Conservation (phyloP, 2,113 vertebrate species). For the Oenanthe oenanthe region DNA sequence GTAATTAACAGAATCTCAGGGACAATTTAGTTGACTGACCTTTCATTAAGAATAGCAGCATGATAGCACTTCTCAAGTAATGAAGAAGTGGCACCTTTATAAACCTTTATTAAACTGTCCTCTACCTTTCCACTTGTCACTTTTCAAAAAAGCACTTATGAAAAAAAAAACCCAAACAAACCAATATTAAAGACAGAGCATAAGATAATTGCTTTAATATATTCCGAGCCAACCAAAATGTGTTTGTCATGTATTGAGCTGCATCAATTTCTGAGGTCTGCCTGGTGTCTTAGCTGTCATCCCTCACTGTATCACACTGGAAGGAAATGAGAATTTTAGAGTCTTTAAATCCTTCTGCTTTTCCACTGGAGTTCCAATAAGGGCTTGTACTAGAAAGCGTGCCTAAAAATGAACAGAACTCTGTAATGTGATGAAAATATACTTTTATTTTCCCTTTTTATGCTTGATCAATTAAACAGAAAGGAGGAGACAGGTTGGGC, state of each 20-base stretch:
- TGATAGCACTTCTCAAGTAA: not conserved
- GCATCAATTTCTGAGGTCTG: not conserved
- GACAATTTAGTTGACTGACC: slow-evolving; percentile 1
- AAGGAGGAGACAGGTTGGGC: not conserved
- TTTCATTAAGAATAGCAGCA: not conserved
- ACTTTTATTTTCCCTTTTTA: not conserved
- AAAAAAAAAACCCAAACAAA: not conserved
- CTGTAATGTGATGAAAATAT: not conserved
- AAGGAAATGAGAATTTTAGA: not conserved
- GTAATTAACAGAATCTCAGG: slow-evolving; percentile 1
- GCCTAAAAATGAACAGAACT: not conserved
- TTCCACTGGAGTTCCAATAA: not conserved
- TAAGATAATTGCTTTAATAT: not conserved
- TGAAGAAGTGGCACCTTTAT: not conserved
- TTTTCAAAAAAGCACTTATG: not conserved
- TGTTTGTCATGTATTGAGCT: not conserved
- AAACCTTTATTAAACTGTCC: not conserved
- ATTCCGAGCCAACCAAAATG: not conserved
- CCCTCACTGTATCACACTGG: not conserved
- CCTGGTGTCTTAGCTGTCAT: not conserved
- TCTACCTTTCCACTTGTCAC: not conserved
- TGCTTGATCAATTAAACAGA: not conserved
- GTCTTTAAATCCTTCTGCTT: not conserved
- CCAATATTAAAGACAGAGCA: not conserved
- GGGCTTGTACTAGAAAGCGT: not conserved